Evolutionary conservation across 2,888 invertebrate genomes (phyloP), one percentile per base, ranked within the genome.

Genomic region (Caenorhabditis sp.): DNA sequence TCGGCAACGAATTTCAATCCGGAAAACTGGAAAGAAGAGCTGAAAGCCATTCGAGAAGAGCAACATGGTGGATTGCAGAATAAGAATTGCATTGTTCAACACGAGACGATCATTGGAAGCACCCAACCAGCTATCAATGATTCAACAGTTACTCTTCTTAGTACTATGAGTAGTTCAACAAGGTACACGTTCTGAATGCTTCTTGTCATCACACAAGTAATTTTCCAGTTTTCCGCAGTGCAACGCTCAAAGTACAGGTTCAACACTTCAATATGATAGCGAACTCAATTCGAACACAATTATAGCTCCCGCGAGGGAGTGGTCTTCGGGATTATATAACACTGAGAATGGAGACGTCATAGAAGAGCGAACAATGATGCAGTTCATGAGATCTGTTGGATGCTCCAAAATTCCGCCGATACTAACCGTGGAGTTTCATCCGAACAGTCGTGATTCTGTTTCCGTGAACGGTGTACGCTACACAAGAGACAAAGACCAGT

Each of bases 321-420:
- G 75, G 75, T 2, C 47, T 1, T 58, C 49, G n/a, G 81, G 81
- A 1, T 22, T 47, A 2, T 81, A 66, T 47, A 61, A 16, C 1
- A 75, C 70, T 2, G 2, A n/a, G 5, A 58, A 81, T n/a, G 81
- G 81, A 12, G 64, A 76, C 8, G 31, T 70, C 7, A 81, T 81
- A 6, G 35, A 41, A 1, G 75, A 61, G n/a, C 22, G n/a, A 0
- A 38, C 31, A 0, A 75, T 81, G 75, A 14, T 49, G 2, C 28
- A 38, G 16, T 81, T 61, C 28, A 54, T 64, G 58, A 22, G 22
- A 0, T 47, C 44, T 4, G n/a, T 59, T 1, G 81, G 81, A 1
- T 35, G 28, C 2, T 0, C 70, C 5, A 44, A 69, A 19, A 47
- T 51, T n/a, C 59, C 56, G 12, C 81, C 75, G 10, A n/a, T 35